phyloP scores from a whole-genome alignment of 1,140 invertebrate species.

The Monochamus saltuarius region DNA sequence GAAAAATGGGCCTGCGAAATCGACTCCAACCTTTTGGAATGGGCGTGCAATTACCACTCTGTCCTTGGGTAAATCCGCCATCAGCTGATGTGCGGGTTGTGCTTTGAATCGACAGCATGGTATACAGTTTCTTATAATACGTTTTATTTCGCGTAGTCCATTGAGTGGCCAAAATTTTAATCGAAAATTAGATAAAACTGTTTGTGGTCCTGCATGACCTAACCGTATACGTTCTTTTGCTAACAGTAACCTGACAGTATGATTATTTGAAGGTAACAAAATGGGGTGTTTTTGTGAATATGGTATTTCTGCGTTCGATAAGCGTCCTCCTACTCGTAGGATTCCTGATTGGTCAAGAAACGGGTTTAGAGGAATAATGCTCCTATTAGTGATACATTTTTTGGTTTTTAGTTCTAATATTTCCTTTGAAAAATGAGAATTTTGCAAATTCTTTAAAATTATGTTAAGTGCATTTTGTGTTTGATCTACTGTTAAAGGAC shows the following conservation, averaged over 20 bases:
- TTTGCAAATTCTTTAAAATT: neutral
- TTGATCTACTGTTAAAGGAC: neutral
- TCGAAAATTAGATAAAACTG: slow-evolving; percentile 2
- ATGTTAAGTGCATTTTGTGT: neutral
- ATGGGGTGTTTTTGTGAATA: slow-evolving; percentile 4
- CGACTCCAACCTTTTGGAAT: slow-evolving; percentile 10
- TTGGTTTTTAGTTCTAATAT: neutral
- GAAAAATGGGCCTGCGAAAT: slow-evolving; percentile 7
- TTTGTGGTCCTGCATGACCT: neutral
- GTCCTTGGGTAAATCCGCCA: slow-evolving; percentile 3
- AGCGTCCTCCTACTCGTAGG: neutral
- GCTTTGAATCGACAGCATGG: slow-evolving; percentile 3
- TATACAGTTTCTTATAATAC: slow-evolving; percentile 1
- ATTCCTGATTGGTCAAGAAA: neutral
- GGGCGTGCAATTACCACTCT: neutral
- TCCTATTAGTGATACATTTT: neutral
- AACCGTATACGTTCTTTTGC: slow-evolving; percentile 1
- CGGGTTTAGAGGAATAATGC: no score
- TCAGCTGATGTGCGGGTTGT: neutral
- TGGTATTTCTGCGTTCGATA: slow-evolving; percentile 8
- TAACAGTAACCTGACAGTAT: neutral
- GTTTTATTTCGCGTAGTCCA: neutral
- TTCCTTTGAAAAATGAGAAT: slow-evolving; percentile 1
- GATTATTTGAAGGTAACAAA: slow-evolving; percentile 5
- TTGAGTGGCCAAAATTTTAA: slow-evolving; percentile 2